These are phyloP conservation scores for Oxycera nigricornis DNA, from an alignment of 2,888 invertebrate species.

Conservation along the genomic window DNA sequence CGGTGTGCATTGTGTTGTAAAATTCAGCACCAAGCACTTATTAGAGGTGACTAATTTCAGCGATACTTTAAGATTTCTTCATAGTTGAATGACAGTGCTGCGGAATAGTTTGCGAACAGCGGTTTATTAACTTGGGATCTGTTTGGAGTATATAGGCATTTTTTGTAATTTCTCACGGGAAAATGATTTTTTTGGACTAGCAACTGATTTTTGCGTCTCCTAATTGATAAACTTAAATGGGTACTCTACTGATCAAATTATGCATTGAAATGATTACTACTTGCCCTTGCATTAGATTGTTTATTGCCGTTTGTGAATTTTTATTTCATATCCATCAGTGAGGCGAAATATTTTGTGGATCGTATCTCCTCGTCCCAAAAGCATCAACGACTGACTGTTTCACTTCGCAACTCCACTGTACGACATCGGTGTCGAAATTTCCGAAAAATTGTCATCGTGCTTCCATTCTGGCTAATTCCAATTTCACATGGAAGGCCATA, in stretches of 20 bases:
- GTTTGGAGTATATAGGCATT: no score
- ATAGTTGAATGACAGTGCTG: no score
- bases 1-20: constrained; percentile 42
- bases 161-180: background rate
- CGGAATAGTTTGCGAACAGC: no score
- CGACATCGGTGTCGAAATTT: background rate
- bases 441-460: constrained; percentile 28
- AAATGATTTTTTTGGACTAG: no score
- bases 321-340: no score
- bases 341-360: no score
- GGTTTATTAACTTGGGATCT: no score
- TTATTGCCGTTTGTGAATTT: no score
- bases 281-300: no score
- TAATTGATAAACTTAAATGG: background rate
- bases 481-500: background rate
- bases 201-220: no score
- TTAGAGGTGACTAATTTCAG: constrained; percentile 46
- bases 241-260: background rate
- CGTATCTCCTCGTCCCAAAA: no score
- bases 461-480: background rate
- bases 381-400: background rate
- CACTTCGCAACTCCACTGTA: background rate
- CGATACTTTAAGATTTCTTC: constrained; percentile 35
- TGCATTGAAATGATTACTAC: no score
- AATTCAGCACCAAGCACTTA: constrained; percentile 21